Evolutionary conservation across 2,888 invertebrate genomes (phyloP).

Genomic region (Lordiphosa andalusiaca): DNA sequence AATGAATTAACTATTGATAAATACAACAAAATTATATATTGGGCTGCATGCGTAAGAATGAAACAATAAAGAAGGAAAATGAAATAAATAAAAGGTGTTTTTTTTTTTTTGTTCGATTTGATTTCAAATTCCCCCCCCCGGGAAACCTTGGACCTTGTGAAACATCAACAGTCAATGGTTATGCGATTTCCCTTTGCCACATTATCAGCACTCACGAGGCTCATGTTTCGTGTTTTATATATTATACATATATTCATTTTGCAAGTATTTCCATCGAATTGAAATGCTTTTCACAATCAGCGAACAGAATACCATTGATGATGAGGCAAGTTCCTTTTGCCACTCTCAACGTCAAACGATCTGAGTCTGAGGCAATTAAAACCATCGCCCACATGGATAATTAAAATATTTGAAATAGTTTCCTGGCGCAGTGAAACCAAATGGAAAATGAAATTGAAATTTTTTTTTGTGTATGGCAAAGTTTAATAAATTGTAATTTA

Average conservation of each 20-base stretch:
- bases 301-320: conserved; percentile 1
- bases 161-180: background rate
- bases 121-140: background rate
- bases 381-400: conserved; percentile 53
- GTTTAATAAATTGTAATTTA: conserved; percentile 68
- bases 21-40: conserved; percentile 36
- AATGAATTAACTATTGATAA: conserved; percentile 23
- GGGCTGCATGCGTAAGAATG: conserved; percentile 52
- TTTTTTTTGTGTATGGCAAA: conserved; percentile 13
- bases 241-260: conserved; percentile 30
- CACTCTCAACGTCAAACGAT: conserved; percentile 17
- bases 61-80: conserved; percentile 33
- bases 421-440: conserved; percentile 32
- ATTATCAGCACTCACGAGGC: conserved; percentile 59
- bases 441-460: conserved; percentile 35
- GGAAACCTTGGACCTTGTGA: no score
- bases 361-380: conserved; percentile 60
- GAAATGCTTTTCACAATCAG: conserved; percentile 58
- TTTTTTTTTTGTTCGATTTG: conserved; percentile 20
- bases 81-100: conserved; percentile 32
- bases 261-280: conserved; percentile 25
- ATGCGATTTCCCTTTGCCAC: background rate
- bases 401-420: conserved; percentile 71
- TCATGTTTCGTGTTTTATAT: conserved; percentile 57
- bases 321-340: conserved; percentile 10